Percentiles rank a stretch among this genome's conserved stretches.
Conservation (phyloP, 1,140 invertebrate genomes). For the Marisa cornuarietis region DNA sequence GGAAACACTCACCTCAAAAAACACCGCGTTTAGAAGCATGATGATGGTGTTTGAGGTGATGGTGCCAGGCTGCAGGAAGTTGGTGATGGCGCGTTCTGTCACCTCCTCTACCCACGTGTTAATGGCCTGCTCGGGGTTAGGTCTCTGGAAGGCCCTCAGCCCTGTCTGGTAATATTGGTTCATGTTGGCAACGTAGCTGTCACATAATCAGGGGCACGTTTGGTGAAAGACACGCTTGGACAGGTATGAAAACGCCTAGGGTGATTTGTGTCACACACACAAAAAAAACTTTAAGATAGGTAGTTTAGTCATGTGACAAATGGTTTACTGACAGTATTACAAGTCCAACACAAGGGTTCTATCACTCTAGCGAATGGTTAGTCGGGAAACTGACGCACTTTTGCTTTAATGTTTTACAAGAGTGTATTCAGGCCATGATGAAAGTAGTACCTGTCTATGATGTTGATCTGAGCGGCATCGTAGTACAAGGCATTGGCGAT, state of each 20-base stretch:
- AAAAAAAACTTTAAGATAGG: too few species aligned
- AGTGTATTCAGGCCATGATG: too few species aligned
- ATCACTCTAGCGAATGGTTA: too few species aligned
- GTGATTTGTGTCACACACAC: too few species aligned
- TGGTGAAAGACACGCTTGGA: too few species aligned
- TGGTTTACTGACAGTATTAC: too few species aligned
- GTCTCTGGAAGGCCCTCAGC: background rate
- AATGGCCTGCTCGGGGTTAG: background rate
- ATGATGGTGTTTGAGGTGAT: background rate
- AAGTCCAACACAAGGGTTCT: too few species aligned
- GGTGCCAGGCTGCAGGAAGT: background rate
- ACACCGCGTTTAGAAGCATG: background rate
- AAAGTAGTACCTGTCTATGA: background rate
- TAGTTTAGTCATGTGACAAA: too few species aligned
- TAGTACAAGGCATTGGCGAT: constrained; percentile 13
- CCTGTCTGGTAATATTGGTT: background rate
- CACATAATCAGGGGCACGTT: too few species aligned
- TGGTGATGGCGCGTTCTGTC: background rate
- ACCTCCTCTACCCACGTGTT: background rate
- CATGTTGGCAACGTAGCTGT: background rate
- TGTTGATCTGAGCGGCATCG: background rate
- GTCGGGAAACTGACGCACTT: too few species aligned
- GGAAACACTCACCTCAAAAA: background rate
- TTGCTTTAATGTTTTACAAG: too few species aligned
- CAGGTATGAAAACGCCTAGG: too few species aligned